Evolutionary conservation across 2,888 invertebrate species (phyloP), one percentile per base, ranked within the genome.

Genomic region (Drosophila neutralis): DNA sequence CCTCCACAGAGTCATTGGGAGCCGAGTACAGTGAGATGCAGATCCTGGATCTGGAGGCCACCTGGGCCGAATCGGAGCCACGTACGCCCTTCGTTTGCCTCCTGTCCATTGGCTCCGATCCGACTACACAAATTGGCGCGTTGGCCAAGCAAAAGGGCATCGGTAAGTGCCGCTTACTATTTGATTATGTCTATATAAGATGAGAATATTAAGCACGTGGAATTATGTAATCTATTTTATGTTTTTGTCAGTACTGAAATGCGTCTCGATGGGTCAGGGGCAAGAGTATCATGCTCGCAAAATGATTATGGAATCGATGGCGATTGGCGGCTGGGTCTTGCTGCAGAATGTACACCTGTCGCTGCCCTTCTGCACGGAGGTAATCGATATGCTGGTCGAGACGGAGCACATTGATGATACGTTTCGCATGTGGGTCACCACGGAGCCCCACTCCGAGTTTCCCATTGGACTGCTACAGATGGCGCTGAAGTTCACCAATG

Each of bases 241-340:
- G 1, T 15, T 3, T 15, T 21, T 21, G 8, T 7, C 40, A 97
- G 97, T 94, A 68, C 92, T 97, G 18, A 96, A 96, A 91, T 95
- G 97, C 0, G 98, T 99, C 7, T 99, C 98, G 8, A 98, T 99
- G 98, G 99, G 99, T 4, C 99, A 99, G 94, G 99, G 98, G 0
- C 98, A 99, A 94, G 99, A 96, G 89, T 94, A 94, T 71, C 97
- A 97, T 73, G 98, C 98, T 0, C 94, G 98, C 33, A 95, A 96
- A 90, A 95, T 98, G 94, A 96, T 98, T 86, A 94, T 95, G 49
- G 96, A 97, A 77, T 96, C 96, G 0, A 97, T 97, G 96, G 94
- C 93, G 38, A 94, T 93, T 78, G 98, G 99, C 0, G 97, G 97
- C 18, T 99, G 98, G 98, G 97, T 98, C 1, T 94, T 99, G 13